Percentiles rank a stretch among this genome's conserved stretches.
phyloP scores from a whole-genome alignment of 2,888 invertebrate species.

The Crocallis elinguaria region DNA sequence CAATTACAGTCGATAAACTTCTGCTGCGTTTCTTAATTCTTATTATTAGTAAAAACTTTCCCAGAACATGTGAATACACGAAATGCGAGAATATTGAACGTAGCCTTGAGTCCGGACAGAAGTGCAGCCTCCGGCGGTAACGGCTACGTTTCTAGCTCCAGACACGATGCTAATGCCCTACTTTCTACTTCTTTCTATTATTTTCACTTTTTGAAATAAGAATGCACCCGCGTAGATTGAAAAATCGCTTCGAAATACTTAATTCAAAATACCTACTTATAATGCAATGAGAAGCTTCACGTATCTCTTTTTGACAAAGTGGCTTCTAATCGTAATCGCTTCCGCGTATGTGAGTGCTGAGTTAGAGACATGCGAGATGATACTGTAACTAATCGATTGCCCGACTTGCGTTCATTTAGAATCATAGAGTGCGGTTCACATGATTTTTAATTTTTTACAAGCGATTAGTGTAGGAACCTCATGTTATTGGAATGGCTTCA shows the following conservation, averaged over 20 bases:
- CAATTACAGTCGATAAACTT: slow-evolving; percentile 83
- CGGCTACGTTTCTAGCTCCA: slow-evolving; percentile 78
- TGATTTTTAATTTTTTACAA: slow-evolving; percentile 66
- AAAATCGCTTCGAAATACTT: slow-evolving; percentile 75
- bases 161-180: slow-evolving; percentile 80
- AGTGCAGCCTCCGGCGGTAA: slow-evolving; percentile 68
- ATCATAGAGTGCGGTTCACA: slow-evolving; percentile 74
- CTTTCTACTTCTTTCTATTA: slow-evolving; percentile 78
- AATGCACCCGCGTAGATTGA: slow-evolving; percentile 81
- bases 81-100: slow-evolving; percentile 69
- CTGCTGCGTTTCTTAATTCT: slow-evolving; percentile 83
- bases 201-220: slow-evolving; percentile 77
- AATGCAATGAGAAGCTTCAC: slow-evolving; percentile 78
- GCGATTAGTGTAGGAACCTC: slow-evolving; percentile 60
- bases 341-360: slow-evolving; percentile 76
- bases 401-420: slow-evolving; percentile 71
- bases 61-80: slow-evolving; percentile 82
- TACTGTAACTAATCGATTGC: slow-evolving; percentile 56
- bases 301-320: slow-evolving; percentile 66
- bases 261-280: slow-evolving; percentile 53
- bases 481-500: slow-evolving; percentile 81
- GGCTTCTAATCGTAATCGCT: slow-evolving; percentile 77
- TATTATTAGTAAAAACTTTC: slow-evolving; percentile 68
- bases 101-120: slow-evolving; percentile 72
- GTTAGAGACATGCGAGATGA: slow-evolving; percentile 63